Conservation (phyloP, 2,888 invertebrate genomes). For the Tipula lateralis region DNA sequence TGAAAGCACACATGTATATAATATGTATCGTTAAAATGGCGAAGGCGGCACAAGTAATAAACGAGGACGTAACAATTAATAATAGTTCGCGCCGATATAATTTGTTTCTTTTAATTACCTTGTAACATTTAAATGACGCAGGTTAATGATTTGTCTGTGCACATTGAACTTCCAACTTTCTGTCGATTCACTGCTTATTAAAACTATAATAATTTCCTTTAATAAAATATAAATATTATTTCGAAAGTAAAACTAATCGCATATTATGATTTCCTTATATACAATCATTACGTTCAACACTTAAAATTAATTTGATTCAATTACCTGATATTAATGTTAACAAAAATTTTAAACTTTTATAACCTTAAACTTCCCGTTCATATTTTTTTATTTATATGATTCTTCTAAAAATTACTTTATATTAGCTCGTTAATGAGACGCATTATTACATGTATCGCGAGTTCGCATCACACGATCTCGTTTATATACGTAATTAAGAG, state of each 20-base stretch:
- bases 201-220: not conserved
- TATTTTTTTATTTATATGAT: too few relatives aligned
- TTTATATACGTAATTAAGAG: not conserved
- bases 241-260: not conserved
- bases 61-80: not conserved
- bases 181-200: not conserved
- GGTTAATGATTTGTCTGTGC: not conserved
- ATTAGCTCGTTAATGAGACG: not conserved
- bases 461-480: not conserved
- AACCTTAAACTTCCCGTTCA: constrained; percentile 5
- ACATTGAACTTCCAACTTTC: not conserved
- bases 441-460: not conserved
- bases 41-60: not conserved
- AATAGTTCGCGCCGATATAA: not conserved
- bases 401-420: not conserved
- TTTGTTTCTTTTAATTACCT: not conserved
- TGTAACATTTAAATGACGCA: not conserved
- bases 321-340: not conserved
- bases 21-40: not conserved
- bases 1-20: not conserved
- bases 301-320: constrained; percentile 11
- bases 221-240: too few relatives aligned
- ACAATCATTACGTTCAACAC: not conserved
- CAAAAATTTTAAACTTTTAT: not conserved
- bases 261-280: not conserved